These are phyloP conservation scores for Arvicola amphibius DNA, from an alignment of 2,797 vertebrate genomes.

Conservation along the genomic window DNA sequence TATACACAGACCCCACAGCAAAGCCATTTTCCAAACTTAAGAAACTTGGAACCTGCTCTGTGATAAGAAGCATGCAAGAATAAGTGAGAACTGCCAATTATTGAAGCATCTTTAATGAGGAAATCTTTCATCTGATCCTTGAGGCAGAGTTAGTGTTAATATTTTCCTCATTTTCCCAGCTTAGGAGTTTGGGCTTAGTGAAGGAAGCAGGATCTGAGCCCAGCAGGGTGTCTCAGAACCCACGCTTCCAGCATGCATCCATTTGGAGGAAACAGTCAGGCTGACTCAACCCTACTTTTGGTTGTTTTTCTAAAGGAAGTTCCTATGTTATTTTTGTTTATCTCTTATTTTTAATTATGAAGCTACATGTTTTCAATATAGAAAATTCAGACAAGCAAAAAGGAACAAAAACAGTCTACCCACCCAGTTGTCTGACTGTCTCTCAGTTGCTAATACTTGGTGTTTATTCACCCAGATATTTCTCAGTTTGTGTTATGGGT, in stretches of 20 bases:
- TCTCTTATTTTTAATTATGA: slow-evolving; percentile 57
- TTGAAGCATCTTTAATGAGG: background rate
- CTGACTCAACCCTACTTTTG: background rate
- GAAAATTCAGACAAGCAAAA: slow-evolving; percentile 45
- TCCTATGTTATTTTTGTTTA: slow-evolving; percentile 60
- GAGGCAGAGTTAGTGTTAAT: slow-evolving; percentile 41
- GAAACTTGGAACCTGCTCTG: slow-evolving; percentile 6
- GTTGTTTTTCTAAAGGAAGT: slow-evolving; percentile 49
- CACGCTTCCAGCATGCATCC: background rate
- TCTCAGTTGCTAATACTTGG: slow-evolving; percentile 60
- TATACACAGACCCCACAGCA: background rate
- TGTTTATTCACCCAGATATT: slow-evolving; percentile 59
- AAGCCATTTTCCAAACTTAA: slow-evolving; percentile 14
- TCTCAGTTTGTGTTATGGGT: background rate
- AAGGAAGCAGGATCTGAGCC: background rate
- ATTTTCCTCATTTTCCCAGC: slow-evolving; percentile 11
- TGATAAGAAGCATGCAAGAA: background rate
- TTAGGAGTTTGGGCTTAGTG: background rate
- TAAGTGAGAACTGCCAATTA: background rate
- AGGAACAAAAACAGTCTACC: slow-evolving; percentile 53
- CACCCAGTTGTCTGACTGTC: slow-evolving; percentile 42
- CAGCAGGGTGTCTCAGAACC: background rate
- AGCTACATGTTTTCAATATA: slow-evolving; percentile 52
- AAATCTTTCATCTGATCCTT: slow-evolving; percentile 27
- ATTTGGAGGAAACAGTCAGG: background rate